Percentiles rank a stretch among this genome's conserved stretches.
Conservation (phyloP, 2,888 invertebrate genomes). For the Tupiocoris notatus region DNA sequence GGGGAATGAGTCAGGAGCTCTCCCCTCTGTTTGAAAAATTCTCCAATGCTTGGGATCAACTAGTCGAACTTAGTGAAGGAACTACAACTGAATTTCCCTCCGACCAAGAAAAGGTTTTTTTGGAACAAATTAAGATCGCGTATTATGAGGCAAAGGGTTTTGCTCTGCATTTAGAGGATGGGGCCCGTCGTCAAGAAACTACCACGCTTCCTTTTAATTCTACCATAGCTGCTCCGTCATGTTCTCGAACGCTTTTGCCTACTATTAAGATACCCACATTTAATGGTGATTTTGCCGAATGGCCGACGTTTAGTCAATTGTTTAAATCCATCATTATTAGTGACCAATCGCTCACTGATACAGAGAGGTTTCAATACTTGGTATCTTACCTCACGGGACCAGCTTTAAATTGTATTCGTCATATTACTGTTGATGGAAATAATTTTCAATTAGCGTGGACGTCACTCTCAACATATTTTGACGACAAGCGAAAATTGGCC, state of each 20-base stretch:
- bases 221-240: neutral
- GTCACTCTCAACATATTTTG: neutral
- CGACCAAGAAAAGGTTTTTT: neutral
- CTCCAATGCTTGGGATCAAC: neutral
- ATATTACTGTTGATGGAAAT: neutral
- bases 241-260: neutral
- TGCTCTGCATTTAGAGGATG: neutral
- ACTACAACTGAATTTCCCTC: neutral
- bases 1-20: neutral
- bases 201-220: no score
- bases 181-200: neutral
- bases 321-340: neutral
- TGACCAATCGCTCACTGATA: neutral
- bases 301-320: neutral
- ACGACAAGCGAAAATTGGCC: neutral
- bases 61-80: neutral
- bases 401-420: neutral
- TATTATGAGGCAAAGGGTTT: neutral
- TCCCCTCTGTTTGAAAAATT: neutral
- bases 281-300: neutral
- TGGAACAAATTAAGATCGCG: neutral
- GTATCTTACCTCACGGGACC: neutral
- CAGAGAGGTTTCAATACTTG: neutral
- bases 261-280: neutral
- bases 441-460: conserved; percentile 5